These are phyloP conservation scores for Endotricha flammealis DNA, from an alignment of 2,888 invertebrate genomes.

Conservation along the genomic window DNA sequence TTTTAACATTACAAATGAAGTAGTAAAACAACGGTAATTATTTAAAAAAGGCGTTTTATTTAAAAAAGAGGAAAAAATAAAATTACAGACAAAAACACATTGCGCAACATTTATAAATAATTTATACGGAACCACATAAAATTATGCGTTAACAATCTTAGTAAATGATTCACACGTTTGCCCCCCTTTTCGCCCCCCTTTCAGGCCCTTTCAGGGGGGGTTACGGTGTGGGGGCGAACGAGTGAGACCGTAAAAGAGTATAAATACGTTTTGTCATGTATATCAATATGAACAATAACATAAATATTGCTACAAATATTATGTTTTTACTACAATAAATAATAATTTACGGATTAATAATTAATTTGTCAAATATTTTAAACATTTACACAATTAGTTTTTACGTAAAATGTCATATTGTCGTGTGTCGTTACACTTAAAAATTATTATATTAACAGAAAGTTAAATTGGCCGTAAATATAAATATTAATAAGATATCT, in stretches of 20 bases:
- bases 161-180: no score
- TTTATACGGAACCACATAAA: constrained; percentile 53
- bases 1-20: no score
- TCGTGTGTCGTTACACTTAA: no score
- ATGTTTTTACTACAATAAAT: constrained; percentile 9
- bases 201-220: no score
- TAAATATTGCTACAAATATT: constrained; percentile 20
- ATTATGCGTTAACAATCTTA: constrained; percentile 60
- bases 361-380: no score
- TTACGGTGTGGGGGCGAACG: no score
- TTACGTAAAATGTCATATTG: background rate
- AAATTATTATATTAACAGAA: no score
- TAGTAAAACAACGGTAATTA: constrained; percentile 23
- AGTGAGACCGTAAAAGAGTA: no score
- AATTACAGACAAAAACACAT: constrained; percentile 62
- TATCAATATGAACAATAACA: constrained; percentile 16
- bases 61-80: constrained; percentile 53
- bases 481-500: no score
- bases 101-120: constrained; percentile 70
- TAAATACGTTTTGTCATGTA: constrained; percentile 49
- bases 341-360: background rate
- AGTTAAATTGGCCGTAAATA: no score
- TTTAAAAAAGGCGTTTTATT: constrained; percentile 59
- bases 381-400: no score
- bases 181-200: no score